These are phyloP conservation scores for Salvelinus fontinalis DNA, from an alignment of 2,113 vertebrate genomes.

Conservation along the genomic window DNA sequence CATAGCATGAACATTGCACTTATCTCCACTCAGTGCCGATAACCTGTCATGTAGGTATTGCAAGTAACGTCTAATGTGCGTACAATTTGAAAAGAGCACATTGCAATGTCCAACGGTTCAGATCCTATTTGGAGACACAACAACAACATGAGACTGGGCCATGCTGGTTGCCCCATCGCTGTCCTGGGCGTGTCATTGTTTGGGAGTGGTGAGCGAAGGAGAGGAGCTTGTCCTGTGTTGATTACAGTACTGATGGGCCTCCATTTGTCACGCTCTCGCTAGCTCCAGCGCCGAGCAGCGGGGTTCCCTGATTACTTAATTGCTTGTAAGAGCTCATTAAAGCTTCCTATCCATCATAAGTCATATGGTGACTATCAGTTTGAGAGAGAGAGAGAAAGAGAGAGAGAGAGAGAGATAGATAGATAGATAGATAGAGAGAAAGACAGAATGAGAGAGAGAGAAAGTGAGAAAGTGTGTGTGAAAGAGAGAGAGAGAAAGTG, in stretches of 20 bases:
- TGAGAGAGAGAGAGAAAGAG: conserved; percentile 83
- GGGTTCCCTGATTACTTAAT: conserved; percentile 99
- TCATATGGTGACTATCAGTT: conserved; percentile 97
- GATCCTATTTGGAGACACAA: conserved; percentile 47
- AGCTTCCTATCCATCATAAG: conserved; percentile 98
- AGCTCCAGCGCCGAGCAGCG: conserved; percentile 93
- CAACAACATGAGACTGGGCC: conserved; percentile 41
- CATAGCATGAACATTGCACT: too few species aligned
- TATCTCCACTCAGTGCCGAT: background rate
- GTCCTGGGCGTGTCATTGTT: conserved; percentile 87
- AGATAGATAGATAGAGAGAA: too few species aligned
- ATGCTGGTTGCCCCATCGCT: conserved; percentile 70
- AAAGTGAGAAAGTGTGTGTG: background rate
- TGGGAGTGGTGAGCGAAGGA: conserved; percentile 82
- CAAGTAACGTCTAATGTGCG: background rate
- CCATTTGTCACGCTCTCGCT: conserved; percentile 95
- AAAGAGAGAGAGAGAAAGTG: conserved; percentile 53
- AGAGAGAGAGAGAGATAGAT: conserved; percentile 81
- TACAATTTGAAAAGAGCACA: background rate
- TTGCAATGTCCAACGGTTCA: conserved; percentile 42
- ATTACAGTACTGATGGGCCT: conserved; percentile 93
- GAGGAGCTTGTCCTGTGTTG: conserved; percentile 93
- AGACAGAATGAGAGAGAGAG: background rate
- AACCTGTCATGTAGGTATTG: background rate
- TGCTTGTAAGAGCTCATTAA: conserved; percentile 99